A percentile compares a stretch with the other conserved stretches of the same genome.
Evolutionary conservation across 2,113 vertebrate genomes (phyloP).

Genomic region (Stigmatopora nigra): DNA sequence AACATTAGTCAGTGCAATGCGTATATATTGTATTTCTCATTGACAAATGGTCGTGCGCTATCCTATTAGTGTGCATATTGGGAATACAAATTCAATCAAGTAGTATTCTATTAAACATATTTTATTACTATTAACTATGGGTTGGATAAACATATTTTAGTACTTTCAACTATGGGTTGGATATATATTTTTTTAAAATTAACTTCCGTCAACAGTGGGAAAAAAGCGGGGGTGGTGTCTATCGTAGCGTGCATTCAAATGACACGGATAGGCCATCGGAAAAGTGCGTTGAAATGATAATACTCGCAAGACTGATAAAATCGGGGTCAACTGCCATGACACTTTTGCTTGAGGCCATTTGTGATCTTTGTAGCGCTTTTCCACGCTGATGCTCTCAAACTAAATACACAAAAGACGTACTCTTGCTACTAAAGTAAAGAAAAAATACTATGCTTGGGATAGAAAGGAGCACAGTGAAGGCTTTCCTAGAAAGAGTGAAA

Average conservation of each 20-base stretch:
- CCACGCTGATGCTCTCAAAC: not conserved
- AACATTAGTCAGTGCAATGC: too few species aligned
- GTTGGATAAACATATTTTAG: too few species aligned
- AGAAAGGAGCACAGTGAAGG: not conserved
- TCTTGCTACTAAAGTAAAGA: not conserved
- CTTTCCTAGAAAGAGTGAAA: not conserved
- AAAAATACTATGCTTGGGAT: not conserved
- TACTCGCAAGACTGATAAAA: not conserved
- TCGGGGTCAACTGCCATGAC: not conserved
- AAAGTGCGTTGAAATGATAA: conserved; percentile 3
- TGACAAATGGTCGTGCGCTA: too few species aligned
- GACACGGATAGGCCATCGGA: not conserved
- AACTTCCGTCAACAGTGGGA: too few species aligned
- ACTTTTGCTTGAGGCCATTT: not conserved
- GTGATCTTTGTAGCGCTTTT: conserved; percentile 8
- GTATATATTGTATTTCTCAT: too few species aligned
- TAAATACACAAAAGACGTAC: not conserved
- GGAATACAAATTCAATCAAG: too few species aligned
- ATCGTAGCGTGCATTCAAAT: not conserved
- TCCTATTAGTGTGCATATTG: too few species aligned
- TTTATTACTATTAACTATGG: too few species aligned
- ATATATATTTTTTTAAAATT: too few species aligned
- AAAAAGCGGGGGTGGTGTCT: not conserved
- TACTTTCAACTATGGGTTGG: too few species aligned
- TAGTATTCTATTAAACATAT: too few species aligned